phyloP scores from a whole-genome alignment of 2,113 vertebrate genomes.

The Podarcis muralis region DNA sequence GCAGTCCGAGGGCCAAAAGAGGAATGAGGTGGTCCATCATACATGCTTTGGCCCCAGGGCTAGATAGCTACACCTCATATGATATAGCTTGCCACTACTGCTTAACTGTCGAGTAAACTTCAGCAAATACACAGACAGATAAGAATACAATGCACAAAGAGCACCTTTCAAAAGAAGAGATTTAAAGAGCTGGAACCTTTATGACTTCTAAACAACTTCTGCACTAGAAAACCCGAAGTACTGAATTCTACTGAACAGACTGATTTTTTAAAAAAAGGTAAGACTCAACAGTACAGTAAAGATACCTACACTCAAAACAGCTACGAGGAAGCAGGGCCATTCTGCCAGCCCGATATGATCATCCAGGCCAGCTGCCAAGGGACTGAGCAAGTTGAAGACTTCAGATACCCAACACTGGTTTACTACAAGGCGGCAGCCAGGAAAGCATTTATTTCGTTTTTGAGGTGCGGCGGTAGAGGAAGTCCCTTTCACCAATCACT shows the following conservation, averaged over 20 bases:
- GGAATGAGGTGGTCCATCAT: too few relatives aligned
- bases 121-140: conserved; percentile 24
- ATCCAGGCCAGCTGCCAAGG: conserved; percentile 18
- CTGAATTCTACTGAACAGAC: conserved; percentile 28
- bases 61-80: conserved; percentile 5
- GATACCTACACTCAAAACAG: conserved; percentile 22
- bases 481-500: neutral
- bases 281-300: conserved; percentile 35
- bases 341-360: conserved; percentile 23
- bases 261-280: conserved; percentile 43
- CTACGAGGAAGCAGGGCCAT: conserved; percentile 34
- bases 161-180: conserved; percentile 42
- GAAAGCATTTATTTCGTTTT: neutral
- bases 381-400: conserved; percentile 12
- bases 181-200: conserved; percentile 18
- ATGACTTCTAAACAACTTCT: conserved; percentile 1
- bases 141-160: conserved; percentile 45
- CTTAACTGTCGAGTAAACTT: conserved; percentile 33
- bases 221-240: conserved; percentile 41
- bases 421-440: conserved; percentile 6
- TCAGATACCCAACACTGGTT: conserved; percentile 31
- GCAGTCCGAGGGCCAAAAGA: neutral
- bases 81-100: conserved; percentile 48
- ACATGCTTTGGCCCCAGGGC: conserved; percentile 10
- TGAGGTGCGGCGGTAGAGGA: neutral